A percentile compares a stretch with the other conserved stretches of the same genome.
Evolutionary conservation across 1,140 invertebrate species (phyloP).

Genomic region (Hylaeus volcanicus): DNA sequence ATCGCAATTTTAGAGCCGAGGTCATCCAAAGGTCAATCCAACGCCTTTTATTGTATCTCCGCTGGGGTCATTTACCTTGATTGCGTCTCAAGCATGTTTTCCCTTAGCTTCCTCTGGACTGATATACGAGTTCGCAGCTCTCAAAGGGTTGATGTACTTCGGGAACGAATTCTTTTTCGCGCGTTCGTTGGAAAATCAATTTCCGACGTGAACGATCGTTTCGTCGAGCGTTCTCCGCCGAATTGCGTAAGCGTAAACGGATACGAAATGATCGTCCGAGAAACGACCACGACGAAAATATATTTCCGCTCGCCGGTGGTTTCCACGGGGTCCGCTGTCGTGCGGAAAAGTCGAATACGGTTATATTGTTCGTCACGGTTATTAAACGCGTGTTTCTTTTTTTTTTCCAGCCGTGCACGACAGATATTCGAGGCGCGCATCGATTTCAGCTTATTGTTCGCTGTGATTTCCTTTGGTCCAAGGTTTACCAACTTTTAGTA

Average conservation of each 20-base stretch:
- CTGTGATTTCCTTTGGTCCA: not conserved
- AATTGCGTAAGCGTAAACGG: not conserved
- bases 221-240: not conserved
- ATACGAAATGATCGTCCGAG: not conserved
- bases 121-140: too few species aligned
- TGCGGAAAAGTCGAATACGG: slow-evolving; percentile 52
- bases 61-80: too few species aligned
- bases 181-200: not conserved
- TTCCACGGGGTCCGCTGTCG: slow-evolving; percentile 46
- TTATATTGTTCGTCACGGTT: slow-evolving; percentile 45
- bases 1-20: too few species aligned
- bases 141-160: too few species aligned
- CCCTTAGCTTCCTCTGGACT: too few species aligned
- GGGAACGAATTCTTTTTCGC: too few species aligned
- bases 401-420: slow-evolving; percentile 15
- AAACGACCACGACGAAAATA: slow-evolving; percentile 7
- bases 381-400: slow-evolving; percentile 45
- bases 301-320: slow-evolving; percentile 41
- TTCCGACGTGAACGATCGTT: not conserved
- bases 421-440: slow-evolving; percentile 2
- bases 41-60: too few species aligned
- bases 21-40: too few species aligned
- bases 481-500: too few species aligned
- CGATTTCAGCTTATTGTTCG: not conserved
- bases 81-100: too few species aligned